phyloP scores from a whole-genome alignment of 2,113 vertebrate species.

The Vidua chalybeata region DNA sequence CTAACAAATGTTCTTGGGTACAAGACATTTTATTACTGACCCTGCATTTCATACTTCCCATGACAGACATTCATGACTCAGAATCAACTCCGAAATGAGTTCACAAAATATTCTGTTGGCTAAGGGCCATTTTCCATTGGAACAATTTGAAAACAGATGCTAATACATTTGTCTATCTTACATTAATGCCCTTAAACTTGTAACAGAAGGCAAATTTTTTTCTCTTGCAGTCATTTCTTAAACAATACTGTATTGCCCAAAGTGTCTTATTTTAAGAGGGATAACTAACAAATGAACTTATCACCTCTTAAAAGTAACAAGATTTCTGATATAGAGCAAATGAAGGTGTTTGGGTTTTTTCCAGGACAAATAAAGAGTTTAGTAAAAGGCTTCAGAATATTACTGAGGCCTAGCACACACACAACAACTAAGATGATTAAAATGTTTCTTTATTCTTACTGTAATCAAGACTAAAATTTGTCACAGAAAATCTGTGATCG shows the following conservation, averaged over 20 bases:
- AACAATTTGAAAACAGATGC: constrained; percentile 7
- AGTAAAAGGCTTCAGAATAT: not conserved
- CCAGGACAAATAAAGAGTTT: not conserved
- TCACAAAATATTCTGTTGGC: not conserved
- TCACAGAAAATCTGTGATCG: not conserved
- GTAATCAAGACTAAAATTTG: not conserved
- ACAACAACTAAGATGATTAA: not conserved
- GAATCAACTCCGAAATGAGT: not conserved
- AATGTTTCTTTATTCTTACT: not conserved
- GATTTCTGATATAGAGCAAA: not conserved
- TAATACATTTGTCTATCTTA: not conserved
- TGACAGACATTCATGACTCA: constrained; percentile 12
- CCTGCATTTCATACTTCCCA: not conserved
- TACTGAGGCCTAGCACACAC: not conserved
- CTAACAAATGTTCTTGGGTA: not conserved
- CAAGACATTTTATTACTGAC: not conserved
- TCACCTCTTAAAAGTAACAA: not conserved
- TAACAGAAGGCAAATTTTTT: not conserved
- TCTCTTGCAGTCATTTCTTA: not conserved
- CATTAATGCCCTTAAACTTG: not conserved
- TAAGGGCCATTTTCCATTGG: constrained; percentile 1
- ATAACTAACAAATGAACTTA: not conserved
- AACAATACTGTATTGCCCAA: not conserved
- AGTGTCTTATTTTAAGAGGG: not conserved
- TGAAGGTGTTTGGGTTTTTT: not conserved